Evolutionary conservation across 2,797 vertebrate species (phyloP), one percentile per base, ranked within the genome.

Genomic region (Falco concolor): DNA sequence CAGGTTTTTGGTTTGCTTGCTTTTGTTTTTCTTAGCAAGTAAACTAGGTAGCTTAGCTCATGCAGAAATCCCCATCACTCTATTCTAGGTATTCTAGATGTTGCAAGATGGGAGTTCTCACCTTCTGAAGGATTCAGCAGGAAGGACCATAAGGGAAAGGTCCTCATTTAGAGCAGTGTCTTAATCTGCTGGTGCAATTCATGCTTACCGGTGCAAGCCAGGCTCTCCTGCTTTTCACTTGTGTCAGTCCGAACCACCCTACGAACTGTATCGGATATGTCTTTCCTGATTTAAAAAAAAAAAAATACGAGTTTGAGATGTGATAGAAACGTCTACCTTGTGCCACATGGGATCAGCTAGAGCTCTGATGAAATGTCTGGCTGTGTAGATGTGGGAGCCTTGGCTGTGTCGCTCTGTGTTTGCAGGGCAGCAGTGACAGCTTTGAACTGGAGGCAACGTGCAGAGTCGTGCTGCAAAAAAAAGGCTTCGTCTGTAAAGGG

Each of bases 311-410:
- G 32, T 45, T 30, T 50, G 73, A 56, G 72, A 30, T 2, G 25
- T 5, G 17, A 19, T 4, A 49, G 79, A 8, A 85, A 5, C 12
- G 2, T 54, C 75, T 77, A 1, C 38, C 44, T 22, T 4, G 50
- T 44, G 67, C 56, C 49, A 3, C 0, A 34, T 14, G 24, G 85
- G 93, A 49, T 44, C 44, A 67, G 63, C 78, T 23, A 1, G 25
- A 0, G n/a, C 67, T 52, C 76, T 5, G 45, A 1, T 10, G 2
- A 10, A 8, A 0, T 1, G 34, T 19, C 65, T n/a, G 2, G 12
- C 90, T 13, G 0, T 7, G 79, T 10, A 8, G 69, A 12, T 15
- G 74, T 9, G 52, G 49, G 50, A 84, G 80, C 83, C 0, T 5
- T 12, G 50, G 18, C 65, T 4, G 8, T 3, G 12, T 28, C 0